Base-by-base conservation (phyloP, 2,113 vertebrate genomes). In the Lagopus leucura region DNA sequence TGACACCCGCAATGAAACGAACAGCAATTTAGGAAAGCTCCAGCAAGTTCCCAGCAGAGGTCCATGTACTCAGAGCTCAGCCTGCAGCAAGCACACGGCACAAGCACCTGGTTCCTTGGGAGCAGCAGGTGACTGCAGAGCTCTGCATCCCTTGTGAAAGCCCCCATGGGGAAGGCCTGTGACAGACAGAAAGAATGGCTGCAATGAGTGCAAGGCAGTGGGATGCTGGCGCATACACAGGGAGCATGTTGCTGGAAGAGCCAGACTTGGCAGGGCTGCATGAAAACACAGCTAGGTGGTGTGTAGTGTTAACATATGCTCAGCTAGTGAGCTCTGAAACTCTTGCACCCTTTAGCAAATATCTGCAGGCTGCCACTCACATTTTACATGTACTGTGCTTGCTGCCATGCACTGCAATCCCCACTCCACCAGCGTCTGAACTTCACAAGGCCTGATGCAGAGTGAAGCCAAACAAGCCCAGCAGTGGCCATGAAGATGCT, bases 371-470 rank as follows among this genome's bases (percentile, higher is more conserved):
- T 91, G 69, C 52, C 54, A 30, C 54, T 77, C 45, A 11, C 11
- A 19, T 77, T 71, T 73, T 21, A 54, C 45, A 60, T 0, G 0
- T 20, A 7, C 13, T 64, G 43, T 40, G 38, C 70, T 82, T 55
- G 10, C 57, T 65, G 75, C 52, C 78, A 65, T 70, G 38, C 28
- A 12, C 27, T 84, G 86, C 52, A 60, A 6, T 24, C 14, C 83
- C 81, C 45, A 88, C 0, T n/a, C 69, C 54, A 30, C 3, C 2
- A 0, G 16, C 1, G 5, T 40, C 71, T 58, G 21, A 61, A 67
- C 5, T 20, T 32, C 45, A 30, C 72, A 25, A 8, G 1, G 4
- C 16, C 45, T 0, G 0, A n/a, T 3, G 28, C 32, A 0, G 1
- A 16, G 36, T 65, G 42, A 64, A 81, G 45, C 22, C 11, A 1